Base-by-base conservation (phyloP, 92 coral and sea anemone genomes). In the Phenganax stokvisi region DNA sequence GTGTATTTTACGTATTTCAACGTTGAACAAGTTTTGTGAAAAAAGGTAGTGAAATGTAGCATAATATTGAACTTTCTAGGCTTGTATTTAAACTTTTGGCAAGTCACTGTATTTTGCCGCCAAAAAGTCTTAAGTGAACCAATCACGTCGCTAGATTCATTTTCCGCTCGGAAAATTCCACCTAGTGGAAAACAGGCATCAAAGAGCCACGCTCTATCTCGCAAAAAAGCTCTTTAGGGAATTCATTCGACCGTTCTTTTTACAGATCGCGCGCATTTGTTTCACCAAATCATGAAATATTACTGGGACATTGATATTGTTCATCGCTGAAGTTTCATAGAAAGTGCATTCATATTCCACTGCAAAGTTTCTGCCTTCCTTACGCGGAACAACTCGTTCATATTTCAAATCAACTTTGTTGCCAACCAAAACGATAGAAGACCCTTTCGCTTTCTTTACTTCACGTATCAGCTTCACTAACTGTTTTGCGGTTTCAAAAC, bases 241-340 rank as follows among this genome's bases (percentile, higher is more conserved):
- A 57, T 79, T 79, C 83, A 79, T 79, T 64, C 83, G 68, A 16
- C 97, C 97, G 30, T 87, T 82, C 87, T 89, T 91, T 77, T 84
- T 89, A 60, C 84, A 85, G 69, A 91, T 66, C 56, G 82, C 89
- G 62, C 97, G 80, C 54, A 91, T 37, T 87, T 89, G 97, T 56
- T 92, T 87, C 6, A 91, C 90, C 44, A 87, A 84, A 51, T 91
- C 97, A 47, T 91, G 97, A 52, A 91, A 91, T 10, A 90, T 84
- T 8, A 84, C 58, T 37, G 90, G 85, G 0, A 89, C 92, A 54
- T 91, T 91, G 72, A 91, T 74, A 79, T 91, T 83, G 65, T 77
- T 91, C 51, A 92, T 92, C 8, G 97, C 97, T 7, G 97, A 91
- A 16, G 91, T 87, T 56, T 91, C 97, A 83, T 91, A 87, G 54